Conservation (phyloP, 2,797 vertebrate genomes). For the Brotogeris chrysoptera region DNA sequence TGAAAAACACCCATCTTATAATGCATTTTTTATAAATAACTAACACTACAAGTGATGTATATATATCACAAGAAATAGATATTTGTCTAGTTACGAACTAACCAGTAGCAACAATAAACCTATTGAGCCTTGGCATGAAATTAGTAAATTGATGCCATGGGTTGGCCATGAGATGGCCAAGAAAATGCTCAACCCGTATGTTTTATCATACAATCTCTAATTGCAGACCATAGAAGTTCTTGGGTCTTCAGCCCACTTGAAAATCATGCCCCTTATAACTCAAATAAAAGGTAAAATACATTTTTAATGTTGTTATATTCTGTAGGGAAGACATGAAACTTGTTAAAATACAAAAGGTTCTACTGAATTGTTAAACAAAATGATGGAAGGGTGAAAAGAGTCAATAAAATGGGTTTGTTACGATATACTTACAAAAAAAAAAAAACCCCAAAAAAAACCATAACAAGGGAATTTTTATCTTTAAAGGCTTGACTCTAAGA, state of each 20-base stretch:
- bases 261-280: not conserved
- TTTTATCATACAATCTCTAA: not conserved
- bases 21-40: not conserved
- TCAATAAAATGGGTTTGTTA: not conserved
- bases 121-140: not conserved
- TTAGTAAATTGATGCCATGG: not conserved
- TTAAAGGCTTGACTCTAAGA: slow-evolving; percentile 6
- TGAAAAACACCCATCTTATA: not conserved
- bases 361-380: not conserved
- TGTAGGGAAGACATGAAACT: not conserved
- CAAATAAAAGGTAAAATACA: not conserved
- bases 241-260: not conserved
- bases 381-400: not conserved
- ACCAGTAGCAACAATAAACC: not conserved
- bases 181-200: not conserved
- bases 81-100: not conserved
- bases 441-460: not conserved
- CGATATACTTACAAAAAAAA: not conserved
- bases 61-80: not conserved
- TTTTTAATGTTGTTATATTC: not conserved
- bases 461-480: slow-evolving; percentile 9
- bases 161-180: not conserved
- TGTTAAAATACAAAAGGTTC: not conserved
- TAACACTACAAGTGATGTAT: not conserved
- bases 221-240: not conserved